Conservation (phyloP, 2,797 vertebrate species). For the Epinephelus malabaricus region DNA sequence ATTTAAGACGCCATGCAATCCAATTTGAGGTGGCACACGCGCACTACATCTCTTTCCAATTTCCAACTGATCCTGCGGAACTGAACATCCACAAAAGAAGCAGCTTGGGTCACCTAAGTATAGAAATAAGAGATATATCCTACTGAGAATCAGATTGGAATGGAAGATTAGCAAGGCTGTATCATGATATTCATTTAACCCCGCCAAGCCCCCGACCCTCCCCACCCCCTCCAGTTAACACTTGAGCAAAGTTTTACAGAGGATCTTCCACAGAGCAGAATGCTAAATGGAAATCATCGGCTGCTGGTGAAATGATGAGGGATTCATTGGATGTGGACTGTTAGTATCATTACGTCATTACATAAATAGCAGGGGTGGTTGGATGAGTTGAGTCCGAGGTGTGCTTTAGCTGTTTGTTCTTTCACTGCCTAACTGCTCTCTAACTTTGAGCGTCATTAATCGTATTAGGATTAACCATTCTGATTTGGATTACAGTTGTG, state of each 20-base stretch:
- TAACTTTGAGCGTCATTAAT: background rate
- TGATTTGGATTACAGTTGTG: slow-evolving; percentile 7
- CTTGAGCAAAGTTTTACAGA: slow-evolving; percentile 60
- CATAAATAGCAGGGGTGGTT: slow-evolving; percentile 23
- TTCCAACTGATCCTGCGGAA: slow-evolving; percentile 80
- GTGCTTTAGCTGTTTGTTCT: background rate
- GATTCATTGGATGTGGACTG: slow-evolving; percentile 31
- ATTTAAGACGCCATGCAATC: slow-evolving; percentile 82
- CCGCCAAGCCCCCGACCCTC: background rate
- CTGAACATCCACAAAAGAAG: slow-evolving; percentile 74
- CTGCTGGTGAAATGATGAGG: slow-evolving; percentile 7
- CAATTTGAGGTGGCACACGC: slow-evolving; percentile 77
- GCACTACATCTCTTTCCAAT: slow-evolving; percentile 77
- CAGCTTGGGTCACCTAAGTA: slow-evolving; percentile 81
- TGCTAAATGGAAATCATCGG: slow-evolving; percentile 7
- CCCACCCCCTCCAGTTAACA: slow-evolving; percentile 39
- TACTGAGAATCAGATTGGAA: slow-evolving; percentile 80
- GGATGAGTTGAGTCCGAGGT: background rate
- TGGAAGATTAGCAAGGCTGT: slow-evolving; percentile 77
- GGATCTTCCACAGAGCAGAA: slow-evolving; percentile 35
- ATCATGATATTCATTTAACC: slow-evolving; percentile 73
- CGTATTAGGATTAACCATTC: background rate
- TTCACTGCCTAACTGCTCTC: background rate
- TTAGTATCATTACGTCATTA: slow-evolving; percentile 31
- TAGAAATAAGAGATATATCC: slow-evolving; percentile 76